Conservation (phyloP, 2,113 vertebrate species). For the Perca flavescens region DNA sequence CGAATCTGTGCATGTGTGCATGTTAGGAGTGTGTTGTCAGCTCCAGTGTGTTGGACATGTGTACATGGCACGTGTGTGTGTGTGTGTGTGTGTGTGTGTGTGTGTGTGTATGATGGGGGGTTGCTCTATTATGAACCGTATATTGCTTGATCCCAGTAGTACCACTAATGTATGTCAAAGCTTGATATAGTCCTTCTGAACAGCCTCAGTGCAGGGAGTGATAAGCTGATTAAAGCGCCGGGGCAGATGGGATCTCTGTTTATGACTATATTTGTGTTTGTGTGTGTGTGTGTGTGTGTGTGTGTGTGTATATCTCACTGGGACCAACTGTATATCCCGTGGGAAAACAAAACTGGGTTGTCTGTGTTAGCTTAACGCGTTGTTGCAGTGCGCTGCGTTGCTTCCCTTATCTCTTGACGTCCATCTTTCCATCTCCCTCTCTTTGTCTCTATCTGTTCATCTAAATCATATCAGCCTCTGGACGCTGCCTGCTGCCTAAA, state of each 20-base stretch:
- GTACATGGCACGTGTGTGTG: neutral
- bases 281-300: constrained; percentile 39
- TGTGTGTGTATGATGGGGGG: neutral
- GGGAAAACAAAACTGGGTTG: constrained; percentile 76
- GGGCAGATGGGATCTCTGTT: constrained; percentile 76
- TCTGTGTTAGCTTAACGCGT: constrained; percentile 68
- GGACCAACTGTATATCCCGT: constrained; percentile 48
- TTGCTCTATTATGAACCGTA: neutral
- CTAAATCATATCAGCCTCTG: constrained; percentile 28
- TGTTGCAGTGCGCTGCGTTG: constrained; percentile 37
- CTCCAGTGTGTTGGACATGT: neutral
- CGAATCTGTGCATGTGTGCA: neutral
- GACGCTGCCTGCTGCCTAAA: constrained; percentile 11
- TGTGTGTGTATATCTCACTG: constrained; percentile 42
- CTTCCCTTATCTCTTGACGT: constrained; percentile 37
- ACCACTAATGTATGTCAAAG: constrained; percentile 66
- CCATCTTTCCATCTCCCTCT: constrained; percentile 36
- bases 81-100: neutral
- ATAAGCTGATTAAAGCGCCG: constrained; percentile 77
- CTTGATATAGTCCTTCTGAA: constrained; percentile 58
- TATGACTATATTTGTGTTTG: constrained; percentile 57
- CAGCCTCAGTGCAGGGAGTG: constrained; percentile 49
- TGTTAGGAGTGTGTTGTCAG: neutral
- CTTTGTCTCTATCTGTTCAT: constrained; percentile 51
- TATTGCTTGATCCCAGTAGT: constrained; percentile 42